Base-by-base conservation (phyloP, 2,888 invertebrate species). In the Metalampra italica region DNA sequence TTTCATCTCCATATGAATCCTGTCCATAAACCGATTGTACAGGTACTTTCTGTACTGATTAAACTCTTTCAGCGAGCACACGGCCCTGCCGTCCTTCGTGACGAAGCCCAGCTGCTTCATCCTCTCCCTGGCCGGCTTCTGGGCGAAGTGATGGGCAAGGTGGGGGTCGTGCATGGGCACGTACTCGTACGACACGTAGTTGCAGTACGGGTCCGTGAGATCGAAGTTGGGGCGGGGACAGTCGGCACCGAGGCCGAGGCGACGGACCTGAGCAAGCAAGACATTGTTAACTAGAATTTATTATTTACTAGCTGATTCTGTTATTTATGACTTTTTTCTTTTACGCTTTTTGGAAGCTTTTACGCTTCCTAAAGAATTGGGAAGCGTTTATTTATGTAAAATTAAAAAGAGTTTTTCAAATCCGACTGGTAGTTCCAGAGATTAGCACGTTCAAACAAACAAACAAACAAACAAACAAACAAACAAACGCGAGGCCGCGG, bases 21-120 rank as follows among this genome's bases (percentile, higher is more conserved):
- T 77, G 49, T 91, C 91, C 72, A 91, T 83, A 54, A 91, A 90
- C 13, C 86, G 84, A 51, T 90, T 90, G 56, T 91, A 90, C 46
- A 93, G 68, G 56, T 91, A 91, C 55, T 90, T 90, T 47, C 93
- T 89, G 75, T 92, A 92, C 54, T 91, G 88, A 64, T 93, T 93
- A 66, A 93, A 93, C 59, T 93, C 92, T 53, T 91, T 91, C 13
- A 93, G 68, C 1, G 91, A 90, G 66, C 93, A 93, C 1, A 92
- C 90, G 0, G 93, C 92, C 46, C 92, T 83, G 1, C 91, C 91
- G 15, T 91, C 84, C 12, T 85, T 77, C 0, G 92, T 92, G 53
- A 92, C 90, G 60, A 86, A 91, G 3, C 92, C 92, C 4, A 91
- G 86, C 9, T 73, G 53, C 39, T 86, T 85, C 74, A 92, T 80